phyloP scores from a whole-genome alignment of 1,140 invertebrate species.

The Intoshia linei region DNA sequence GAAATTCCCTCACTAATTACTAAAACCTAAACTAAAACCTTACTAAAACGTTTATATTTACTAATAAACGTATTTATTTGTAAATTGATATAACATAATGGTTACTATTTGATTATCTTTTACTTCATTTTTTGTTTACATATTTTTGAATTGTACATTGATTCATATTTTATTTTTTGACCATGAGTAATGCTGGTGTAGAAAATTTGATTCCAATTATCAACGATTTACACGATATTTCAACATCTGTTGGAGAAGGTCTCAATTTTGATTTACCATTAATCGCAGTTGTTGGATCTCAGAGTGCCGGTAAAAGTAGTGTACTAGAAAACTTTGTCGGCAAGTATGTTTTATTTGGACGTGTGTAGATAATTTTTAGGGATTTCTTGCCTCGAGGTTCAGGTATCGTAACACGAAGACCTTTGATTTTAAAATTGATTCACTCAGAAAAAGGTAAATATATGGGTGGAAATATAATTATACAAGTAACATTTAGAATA shows the following conservation, averaged over 20 bases:
- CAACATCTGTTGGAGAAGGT: constrained; percentile 65
- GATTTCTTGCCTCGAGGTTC: constrained; percentile 28
- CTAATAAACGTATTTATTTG: no score
- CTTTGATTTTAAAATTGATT: constrained; percentile 71
- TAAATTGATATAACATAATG: no score
- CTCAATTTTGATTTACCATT: constrained; percentile 84
- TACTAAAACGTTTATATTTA: no score
- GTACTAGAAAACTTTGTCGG: constrained; percentile 93
- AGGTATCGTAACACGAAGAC: constrained; percentile 71
- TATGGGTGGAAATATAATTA: background rate
- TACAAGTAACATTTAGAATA: no score
- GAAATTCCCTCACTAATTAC: no score
- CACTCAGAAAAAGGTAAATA: constrained; percentile 38
- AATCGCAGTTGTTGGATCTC: constrained; percentile 84
- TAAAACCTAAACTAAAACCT: no score
- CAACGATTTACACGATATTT: constrained; percentile 87
- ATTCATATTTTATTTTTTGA: no score
- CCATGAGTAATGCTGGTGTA: constrained; percentile 56
- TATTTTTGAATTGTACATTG: no score
- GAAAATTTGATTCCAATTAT: constrained; percentile 77
- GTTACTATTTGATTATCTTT: no score
- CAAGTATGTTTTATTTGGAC: constrained; percentile 32
- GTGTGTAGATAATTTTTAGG: constrained; percentile 32
- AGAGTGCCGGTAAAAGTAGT: constrained; percentile 83
- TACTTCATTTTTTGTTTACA: no score